Percentiles rank a stretch among this genome's conserved stretches.
These are phyloP conservation scores for Rhombomys opimus DNA, from an alignment of 2,113 vertebrate genomes.

Conservation along the genomic window DNA sequence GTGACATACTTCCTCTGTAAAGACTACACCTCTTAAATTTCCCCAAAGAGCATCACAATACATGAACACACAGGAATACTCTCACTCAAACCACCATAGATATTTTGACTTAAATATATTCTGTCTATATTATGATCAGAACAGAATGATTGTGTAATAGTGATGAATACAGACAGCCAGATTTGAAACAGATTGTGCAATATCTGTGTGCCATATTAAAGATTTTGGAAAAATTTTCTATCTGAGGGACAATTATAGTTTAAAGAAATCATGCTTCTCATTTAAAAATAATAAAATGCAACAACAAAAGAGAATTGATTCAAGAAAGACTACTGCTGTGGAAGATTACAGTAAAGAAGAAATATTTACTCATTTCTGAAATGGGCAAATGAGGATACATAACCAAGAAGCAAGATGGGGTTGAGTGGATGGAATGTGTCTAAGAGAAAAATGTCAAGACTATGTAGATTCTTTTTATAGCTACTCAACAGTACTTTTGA, in stretches of 20 bases:
- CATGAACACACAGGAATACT: background rate
- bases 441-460: background rate
- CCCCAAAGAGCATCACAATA: background rate
- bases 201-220: slow-evolving; percentile 6
- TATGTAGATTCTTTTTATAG: background rate
- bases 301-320: slow-evolving; percentile 25
- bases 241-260: slow-evolving; percentile 46
- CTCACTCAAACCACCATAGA: background rate
- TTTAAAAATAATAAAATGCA: slow-evolving; percentile 10
- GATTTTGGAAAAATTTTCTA: slow-evolving; percentile 16
- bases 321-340: background rate
- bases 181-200: slow-evolving; percentile 32
- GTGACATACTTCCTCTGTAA: background rate
- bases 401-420: background rate
- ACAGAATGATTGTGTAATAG: background rate
- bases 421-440: background rate
- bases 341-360: background rate
- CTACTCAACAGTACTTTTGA: background rate
- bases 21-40: background rate
- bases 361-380: background rate
- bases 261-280: slow-evolving; percentile 1
- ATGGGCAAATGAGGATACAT: background rate
- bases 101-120: slow-evolving; percentile 20
- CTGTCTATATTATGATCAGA: slow-evolving; percentile 6
- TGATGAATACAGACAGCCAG: slow-evolving; percentile 22